Evolutionary conservation across 2,888 invertebrate genomes (phyloP).

Genomic region (Litoditis marina): DNA sequence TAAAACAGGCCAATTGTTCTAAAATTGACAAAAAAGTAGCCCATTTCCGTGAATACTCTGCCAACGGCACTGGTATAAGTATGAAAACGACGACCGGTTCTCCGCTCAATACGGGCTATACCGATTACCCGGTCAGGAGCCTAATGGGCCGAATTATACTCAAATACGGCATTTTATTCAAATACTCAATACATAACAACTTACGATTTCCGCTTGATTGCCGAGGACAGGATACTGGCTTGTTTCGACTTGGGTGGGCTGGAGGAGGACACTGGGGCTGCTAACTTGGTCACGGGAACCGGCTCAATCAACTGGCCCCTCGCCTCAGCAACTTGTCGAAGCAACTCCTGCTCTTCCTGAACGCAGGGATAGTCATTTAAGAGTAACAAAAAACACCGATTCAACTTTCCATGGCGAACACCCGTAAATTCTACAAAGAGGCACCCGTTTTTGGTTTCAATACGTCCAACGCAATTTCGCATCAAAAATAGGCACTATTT

Average conservation of each 20-base stretch:
- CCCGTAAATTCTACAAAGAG: no score
- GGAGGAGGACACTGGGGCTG: constrained; percentile 11
- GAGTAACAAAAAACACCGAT: constrained; percentile 5
- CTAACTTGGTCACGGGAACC: constrained; percentile 10
- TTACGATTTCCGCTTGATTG: constrained; percentile 28
- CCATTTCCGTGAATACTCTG: no score
- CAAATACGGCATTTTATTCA: not conserved
- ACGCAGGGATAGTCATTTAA: constrained; percentile 17
- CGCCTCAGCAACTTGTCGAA: constrained; percentile 39
- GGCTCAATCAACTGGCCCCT: constrained; percentile 13
- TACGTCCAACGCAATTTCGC: no score
- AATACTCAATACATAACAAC: not conserved
- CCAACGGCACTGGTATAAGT: no score
- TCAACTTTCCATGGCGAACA: no score
- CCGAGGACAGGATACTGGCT: constrained; percentile 27
- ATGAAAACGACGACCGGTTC: no score
- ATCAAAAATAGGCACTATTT: no score
- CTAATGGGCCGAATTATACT: not conserved
- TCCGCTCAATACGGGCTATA: no score
- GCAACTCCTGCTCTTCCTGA: constrained; percentile 45
- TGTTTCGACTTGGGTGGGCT: constrained; percentile 33
- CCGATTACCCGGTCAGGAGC: no score
- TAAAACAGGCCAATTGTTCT: not conserved
- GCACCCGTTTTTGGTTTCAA: no score
- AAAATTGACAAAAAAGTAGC: no score